Percentiles rank a stretch among this genome's conserved stretches.
phyloP scores from a whole-genome alignment of 2,888 invertebrate species.

The Euzophera pinguis region DNA sequence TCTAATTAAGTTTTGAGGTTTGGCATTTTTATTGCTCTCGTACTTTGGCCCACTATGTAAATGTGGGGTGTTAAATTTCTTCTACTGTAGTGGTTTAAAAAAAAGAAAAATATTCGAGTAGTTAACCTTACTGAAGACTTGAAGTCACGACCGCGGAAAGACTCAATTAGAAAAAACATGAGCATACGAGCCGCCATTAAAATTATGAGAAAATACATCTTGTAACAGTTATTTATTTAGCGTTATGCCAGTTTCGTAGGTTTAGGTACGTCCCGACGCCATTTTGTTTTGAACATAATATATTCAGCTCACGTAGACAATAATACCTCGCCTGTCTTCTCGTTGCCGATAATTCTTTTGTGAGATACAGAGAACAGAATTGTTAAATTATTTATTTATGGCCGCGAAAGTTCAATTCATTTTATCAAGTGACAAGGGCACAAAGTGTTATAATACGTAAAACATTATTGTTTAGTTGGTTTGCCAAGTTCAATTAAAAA shows the following conservation, averaged over 20 bases:
- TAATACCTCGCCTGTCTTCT: not conserved
- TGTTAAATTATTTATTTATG: not conserved
- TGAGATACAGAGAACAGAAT: not conserved
- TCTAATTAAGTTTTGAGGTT: constrained; percentile 31
- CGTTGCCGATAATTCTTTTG: not conserved
- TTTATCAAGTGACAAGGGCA: no score
- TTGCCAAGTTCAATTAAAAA: no score
- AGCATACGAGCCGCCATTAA: no score
- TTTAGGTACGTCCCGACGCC: not conserved
- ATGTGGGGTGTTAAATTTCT: not conserved
- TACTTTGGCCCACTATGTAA: not conserved
- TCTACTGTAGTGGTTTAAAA: no score
- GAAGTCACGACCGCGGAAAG: no score
- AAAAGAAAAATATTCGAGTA: no score
- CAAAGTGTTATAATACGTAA: no score
- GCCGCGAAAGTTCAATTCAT: no score
- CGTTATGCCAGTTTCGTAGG: not conserved
- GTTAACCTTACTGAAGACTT: no score
- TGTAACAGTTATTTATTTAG: not conserved
- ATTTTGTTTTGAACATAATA: not conserved
- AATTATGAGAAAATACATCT: not conserved
- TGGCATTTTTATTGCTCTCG: not conserved
- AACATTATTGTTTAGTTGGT: no score
- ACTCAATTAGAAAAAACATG: no score
- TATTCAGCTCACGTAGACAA: not conserved